phyloP scores from a whole-genome alignment of 2,113 vertebrate genomes.

The Rallus limicola region DNA sequence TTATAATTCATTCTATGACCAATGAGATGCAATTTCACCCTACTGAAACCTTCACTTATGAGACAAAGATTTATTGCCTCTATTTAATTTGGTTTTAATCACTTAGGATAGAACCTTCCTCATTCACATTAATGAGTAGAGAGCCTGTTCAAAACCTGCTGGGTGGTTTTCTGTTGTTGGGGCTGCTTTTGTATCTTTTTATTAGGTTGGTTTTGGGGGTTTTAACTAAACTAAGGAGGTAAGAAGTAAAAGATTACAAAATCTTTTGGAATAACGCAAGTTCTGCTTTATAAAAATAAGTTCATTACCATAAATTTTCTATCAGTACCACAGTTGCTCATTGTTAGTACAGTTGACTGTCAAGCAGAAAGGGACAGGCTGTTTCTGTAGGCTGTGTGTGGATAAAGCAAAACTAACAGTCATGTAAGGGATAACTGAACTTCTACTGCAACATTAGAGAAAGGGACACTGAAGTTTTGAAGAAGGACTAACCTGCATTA shows the following conservation, averaged over 20 bases:
- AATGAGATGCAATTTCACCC: conserved; percentile 4
- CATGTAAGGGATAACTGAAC: neutral
- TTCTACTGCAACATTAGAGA: neutral
- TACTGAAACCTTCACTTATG: conserved; percentile 18
- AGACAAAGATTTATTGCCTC: conserved; percentile 3
- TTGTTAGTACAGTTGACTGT: neutral
- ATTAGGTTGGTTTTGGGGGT: neutral
- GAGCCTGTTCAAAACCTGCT: neutral
- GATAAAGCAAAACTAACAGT: neutral
- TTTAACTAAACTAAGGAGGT: neutral
- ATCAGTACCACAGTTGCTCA: neutral
- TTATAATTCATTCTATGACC: conserved; percentile 64
- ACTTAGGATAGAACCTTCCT: neutral
- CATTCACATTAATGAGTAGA: neutral
- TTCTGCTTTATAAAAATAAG: neutral
- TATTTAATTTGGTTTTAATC: conserved; percentile 37
- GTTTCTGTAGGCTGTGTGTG: neutral
- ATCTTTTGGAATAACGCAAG: neutral
- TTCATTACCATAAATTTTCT: neutral
- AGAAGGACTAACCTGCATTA: neutral
- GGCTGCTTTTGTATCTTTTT: too few species aligned
- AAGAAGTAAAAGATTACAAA: neutral
- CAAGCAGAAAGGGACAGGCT: neutral
- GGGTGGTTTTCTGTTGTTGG: too few species aligned
- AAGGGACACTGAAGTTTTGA: neutral